These are phyloP conservation scores for Meriones unguiculatus DNA, from an alignment of 2,113 vertebrate genomes.

Conservation along the genomic window DNA sequence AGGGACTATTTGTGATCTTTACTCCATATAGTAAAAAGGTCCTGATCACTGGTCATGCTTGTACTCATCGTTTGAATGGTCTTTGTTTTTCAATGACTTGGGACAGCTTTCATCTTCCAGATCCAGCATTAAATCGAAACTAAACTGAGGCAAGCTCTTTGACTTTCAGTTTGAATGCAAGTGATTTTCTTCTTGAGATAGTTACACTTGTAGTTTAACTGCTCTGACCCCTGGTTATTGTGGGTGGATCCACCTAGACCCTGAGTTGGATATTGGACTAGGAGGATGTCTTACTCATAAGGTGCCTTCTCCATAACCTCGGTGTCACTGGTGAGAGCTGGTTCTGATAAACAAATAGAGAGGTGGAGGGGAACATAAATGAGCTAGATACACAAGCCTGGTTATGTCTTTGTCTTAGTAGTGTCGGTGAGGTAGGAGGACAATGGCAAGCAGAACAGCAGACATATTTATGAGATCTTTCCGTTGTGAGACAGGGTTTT, in stretches of 20 bases:
- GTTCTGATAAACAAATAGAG: background rate
- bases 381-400: background rate
- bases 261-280: background rate
- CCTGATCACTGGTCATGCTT: background rate
- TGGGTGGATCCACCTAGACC: background rate
- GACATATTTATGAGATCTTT: background rate
- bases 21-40: background rate
- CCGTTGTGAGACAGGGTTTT: background rate
- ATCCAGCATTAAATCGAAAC: slow-evolving; percentile 53
- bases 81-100: background rate
- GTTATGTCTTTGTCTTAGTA: background rate
- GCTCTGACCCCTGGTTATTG: background rate
- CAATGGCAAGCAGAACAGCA: background rate
- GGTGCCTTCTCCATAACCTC: background rate
- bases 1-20: slow-evolving; percentile 25
- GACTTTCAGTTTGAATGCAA: slow-evolving; percentile 45
- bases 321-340: background rate
- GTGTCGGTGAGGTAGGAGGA: background rate
- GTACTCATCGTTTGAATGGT: too few species aligned
- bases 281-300: slow-evolving; percentile 9
- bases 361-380: background rate
- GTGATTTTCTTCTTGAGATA: slow-evolving; percentile 24
- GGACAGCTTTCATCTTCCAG: slow-evolving; percentile 39
- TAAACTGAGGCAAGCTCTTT: slow-evolving; percentile 23
- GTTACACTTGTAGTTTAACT: background rate